Evolutionary conservation across 2,113 vertebrate genomes (phyloP).

Genomic region (Setophaga coronata): DNA sequence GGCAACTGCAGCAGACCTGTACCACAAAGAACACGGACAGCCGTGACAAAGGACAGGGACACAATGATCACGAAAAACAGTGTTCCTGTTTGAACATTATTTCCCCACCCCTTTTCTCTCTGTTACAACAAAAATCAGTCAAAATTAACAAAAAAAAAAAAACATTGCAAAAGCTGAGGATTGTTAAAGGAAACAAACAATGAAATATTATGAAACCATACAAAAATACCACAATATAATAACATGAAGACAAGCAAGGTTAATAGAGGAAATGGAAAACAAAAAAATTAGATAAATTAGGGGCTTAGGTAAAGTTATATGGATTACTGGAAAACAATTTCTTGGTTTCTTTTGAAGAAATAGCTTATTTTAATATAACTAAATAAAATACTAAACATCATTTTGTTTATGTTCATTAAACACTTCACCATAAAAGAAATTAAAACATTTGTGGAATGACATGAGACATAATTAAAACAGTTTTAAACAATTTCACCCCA

Average conservation of each 20-base stretch:
- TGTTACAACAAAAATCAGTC: background rate
- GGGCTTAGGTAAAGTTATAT: background rate
- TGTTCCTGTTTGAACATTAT: background rate
- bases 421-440: slow-evolving; percentile 22
- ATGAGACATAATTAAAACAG: slow-evolving; percentile 47
- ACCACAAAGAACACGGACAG: background rate
- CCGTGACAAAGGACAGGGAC: background rate
- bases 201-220: background rate
- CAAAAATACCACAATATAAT: background rate
- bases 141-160: background rate
- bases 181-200: background rate
- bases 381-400: background rate
- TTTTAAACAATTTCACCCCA: slow-evolving; percentile 22
- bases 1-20: background rate
- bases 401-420: slow-evolving; percentile 1
- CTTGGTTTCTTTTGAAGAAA: background rate
- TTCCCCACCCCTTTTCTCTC: background rate
- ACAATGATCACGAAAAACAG: background rate
- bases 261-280: background rate
- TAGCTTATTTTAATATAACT: background rate
- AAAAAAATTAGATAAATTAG: background rate
- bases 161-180: background rate
- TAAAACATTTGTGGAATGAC: slow-evolving; percentile 19
- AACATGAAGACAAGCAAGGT: background rate
- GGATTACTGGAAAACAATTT: background rate